Conservation (phyloP, 1,140 invertebrate species). For the Cardiocondyla obscurior region DNA sequence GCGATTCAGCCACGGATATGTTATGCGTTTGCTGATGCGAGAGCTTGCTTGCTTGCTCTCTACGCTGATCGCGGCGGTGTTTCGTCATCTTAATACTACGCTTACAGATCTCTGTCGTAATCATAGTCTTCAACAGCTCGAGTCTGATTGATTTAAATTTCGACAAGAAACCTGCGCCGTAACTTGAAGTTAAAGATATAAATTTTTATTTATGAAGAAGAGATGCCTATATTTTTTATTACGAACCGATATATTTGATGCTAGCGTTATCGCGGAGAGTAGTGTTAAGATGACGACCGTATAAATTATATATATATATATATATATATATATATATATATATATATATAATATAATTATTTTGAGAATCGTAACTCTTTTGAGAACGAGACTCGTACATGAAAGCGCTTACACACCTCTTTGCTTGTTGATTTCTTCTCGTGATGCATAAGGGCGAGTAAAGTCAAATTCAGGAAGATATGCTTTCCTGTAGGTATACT, state of each 20-base stretch:
- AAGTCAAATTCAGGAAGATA: not conserved
- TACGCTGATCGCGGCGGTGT: not conserved
- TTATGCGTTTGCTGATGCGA: slow-evolving; percentile 16
- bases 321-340: too few relatives aligned
- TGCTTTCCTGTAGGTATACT: not conserved
- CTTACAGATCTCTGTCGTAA: not conserved
- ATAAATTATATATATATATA: not conserved
- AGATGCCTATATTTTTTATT: not conserved
- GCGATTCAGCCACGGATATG: not conserved
- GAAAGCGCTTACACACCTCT: not conserved
- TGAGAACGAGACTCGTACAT: slow-evolving; percentile 5
- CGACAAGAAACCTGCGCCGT: not conserved
- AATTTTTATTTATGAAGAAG: not conserved
- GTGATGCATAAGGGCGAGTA: slow-evolving; percentile 7
- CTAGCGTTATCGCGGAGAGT: not conserved
- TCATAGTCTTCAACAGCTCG: not conserved
- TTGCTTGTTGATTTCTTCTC: slow-evolving; percentile 14
- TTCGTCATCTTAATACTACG: slow-evolving; percentile 18
- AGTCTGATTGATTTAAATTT: not conserved
- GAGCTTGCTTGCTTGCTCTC: not conserved
- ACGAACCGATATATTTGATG: not conserved
- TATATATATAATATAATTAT: too few relatives aligned
- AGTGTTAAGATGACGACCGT: slow-evolving; percentile 24
- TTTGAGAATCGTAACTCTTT: not conserved
- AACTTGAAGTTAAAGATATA: not conserved